These are phyloP conservation scores for Dinothrombium tinctorium DNA, from an alignment of 1,140 invertebrate genomes.

Conservation along the genomic window DNA sequence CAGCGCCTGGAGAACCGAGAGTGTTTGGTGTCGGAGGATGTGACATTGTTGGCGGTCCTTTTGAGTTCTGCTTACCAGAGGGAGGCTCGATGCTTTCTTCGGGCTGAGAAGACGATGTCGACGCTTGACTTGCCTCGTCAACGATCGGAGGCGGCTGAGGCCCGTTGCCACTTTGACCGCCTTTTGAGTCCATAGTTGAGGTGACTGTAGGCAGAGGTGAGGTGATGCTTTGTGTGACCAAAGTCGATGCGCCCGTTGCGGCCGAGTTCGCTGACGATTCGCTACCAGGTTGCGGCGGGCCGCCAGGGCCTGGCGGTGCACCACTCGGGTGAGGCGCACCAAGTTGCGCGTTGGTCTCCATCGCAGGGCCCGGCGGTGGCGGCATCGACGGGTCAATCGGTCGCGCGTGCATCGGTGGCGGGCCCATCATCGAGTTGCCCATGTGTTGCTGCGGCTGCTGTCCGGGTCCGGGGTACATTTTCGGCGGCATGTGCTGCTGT, in stretches of 20 bases:
- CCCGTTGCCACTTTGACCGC: too few species aligned
- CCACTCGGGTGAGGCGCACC: too few species aligned
- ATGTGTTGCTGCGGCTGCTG: slow-evolving; percentile 12
- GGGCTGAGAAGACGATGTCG: slow-evolving; percentile 15
- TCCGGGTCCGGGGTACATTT: too few species aligned
- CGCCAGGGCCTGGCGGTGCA: too few species aligned
- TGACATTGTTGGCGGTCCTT: slow-evolving; percentile 10
- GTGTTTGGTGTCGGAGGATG: slow-evolving; percentile 44
- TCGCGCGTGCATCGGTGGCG: slow-evolving; percentile 3
- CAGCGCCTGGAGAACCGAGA: slow-evolving; percentile 51
- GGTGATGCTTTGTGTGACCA: slow-evolving; percentile 22
- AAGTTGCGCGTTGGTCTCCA: too few species aligned
- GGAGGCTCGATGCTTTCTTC: slow-evolving; percentile 14
- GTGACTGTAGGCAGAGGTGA: slow-evolving; percentile 16
- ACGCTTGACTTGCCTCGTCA: slow-evolving; percentile 17
- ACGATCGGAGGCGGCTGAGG: slow-evolving; percentile 15
- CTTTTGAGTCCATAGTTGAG: slow-evolving; percentile 14
- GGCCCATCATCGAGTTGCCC: slow-evolving; percentile 12
- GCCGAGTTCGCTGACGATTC: background rate
- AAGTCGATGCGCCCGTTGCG: slow-evolving; percentile 13
- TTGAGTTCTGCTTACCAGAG: too few species aligned
- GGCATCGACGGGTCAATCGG: background rate
- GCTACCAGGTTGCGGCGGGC: background rate
- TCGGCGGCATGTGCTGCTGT: too few species aligned
- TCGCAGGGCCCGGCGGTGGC: background rate